A percentile compares a stretch with the other conserved stretches of the same genome.
Evolutionary conservation across 2,888 invertebrate species (phyloP).

Genomic region (Caenorhabditis japonica): DNA sequence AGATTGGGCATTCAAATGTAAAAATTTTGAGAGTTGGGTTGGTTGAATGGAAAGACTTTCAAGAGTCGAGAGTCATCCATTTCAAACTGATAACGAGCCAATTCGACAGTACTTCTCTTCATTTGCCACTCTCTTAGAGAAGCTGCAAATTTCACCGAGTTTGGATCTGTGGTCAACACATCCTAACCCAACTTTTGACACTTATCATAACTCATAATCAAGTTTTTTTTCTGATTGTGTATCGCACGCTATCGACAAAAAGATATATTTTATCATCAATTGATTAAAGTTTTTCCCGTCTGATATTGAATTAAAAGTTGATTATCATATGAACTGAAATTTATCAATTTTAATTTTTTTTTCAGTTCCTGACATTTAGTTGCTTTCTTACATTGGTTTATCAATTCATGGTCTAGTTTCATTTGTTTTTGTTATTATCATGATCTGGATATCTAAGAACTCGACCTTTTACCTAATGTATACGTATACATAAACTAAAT

Average conservation of each 20-base stretch:
- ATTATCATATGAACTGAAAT: conserved; percentile 34
- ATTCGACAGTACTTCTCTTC: conserved; percentile 33
- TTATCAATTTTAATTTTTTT: conserved; percentile 35
- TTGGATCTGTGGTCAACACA: too few species aligned
- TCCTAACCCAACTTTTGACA: too few species aligned
- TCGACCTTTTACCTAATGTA: too few species aligned
- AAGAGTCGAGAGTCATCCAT: conserved; percentile 25
- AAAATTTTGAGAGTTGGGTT: not conserved
- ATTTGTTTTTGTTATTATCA: too few species aligned
- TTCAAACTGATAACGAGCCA: conserved; percentile 28
- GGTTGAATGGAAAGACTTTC: conserved; percentile 11
- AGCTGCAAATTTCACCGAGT: conserved; percentile 11
- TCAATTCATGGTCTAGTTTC: too few species aligned
- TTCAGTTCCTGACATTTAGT: too few species aligned
- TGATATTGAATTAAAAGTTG: conserved; percentile 36
- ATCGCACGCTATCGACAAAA: conserved; percentile 6
- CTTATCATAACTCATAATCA: too few species aligned
- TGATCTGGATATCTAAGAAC: too few species aligned
- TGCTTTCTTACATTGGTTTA: too few species aligned
- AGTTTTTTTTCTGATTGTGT: conserved; percentile 32
- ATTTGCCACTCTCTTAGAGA: too few species aligned
- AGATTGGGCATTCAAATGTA: too few species aligned
- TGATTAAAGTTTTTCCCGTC: conserved; percentile 36
- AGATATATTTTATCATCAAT: conserved; percentile 47
- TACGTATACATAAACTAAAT: too few species aligned